These are phyloP conservation scores for Macrostomum lignano DNA, from an alignment of 1,140 invertebrate species.

Conservation along the genomic window DNA sequence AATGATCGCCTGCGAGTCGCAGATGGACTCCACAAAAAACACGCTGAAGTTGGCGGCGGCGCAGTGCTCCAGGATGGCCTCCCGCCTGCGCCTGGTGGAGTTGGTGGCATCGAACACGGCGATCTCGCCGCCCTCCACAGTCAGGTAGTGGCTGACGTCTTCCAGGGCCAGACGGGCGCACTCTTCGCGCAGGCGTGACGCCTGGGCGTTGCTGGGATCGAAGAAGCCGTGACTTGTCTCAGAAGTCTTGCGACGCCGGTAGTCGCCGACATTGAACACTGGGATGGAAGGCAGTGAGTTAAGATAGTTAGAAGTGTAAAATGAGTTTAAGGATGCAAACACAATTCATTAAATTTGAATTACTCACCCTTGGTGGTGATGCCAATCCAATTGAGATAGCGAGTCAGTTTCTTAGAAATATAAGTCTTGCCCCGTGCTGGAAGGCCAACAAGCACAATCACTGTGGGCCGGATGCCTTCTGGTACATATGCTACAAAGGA, in stretches of 20 bases:
- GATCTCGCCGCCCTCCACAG: constrained; percentile 54
- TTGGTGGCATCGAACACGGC: constrained; percentile 83
- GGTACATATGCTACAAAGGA: no score
- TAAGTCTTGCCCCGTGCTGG: constrained; percentile 75
- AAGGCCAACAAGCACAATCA: constrained; percentile 79
- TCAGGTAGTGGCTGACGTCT: constrained; percentile 63
- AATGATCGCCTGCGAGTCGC: constrained; percentile 74
- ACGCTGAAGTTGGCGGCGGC: constrained; percentile 40
- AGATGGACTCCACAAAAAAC: constrained; percentile 92
- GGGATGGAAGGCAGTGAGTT: no score
- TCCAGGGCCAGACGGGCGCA: constrained; percentile 39
- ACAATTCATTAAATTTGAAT: background rate
- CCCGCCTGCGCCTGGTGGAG: constrained; percentile 58
- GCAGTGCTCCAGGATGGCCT: constrained; percentile 38
- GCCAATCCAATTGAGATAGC: constrained; percentile 89
- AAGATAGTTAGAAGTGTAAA: no score
- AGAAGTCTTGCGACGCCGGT: constrained; percentile 42
- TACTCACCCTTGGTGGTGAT: constrained; percentile 50
- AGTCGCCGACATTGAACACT: constrained; percentile 8
- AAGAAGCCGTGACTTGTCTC: constrained; percentile 62
- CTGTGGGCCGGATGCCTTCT: no score
- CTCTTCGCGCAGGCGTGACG: no score
- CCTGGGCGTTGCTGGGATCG: constrained; percentile 61
- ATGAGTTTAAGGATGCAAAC: no score
- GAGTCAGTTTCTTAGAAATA: constrained; percentile 67